A percentile compares a stretch with the other conserved stretches of the same genome.
Evolutionary conservation across 2,113 vertebrate genomes (phyloP).

Genomic region (Callorhinus ursinus): DNA sequence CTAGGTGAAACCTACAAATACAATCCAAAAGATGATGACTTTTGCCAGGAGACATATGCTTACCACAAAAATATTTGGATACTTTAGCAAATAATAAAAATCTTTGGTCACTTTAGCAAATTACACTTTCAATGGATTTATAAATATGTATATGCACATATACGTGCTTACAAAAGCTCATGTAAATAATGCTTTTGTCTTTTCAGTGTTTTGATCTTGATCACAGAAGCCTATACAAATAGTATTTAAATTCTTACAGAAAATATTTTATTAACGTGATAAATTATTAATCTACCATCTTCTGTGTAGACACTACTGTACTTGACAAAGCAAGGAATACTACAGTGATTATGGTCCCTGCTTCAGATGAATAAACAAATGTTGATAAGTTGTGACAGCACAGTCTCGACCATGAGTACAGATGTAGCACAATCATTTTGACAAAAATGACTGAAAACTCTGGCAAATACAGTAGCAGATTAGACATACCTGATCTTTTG

Average conservation of each 20-base stretch:
- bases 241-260: neutral
- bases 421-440: neutral
- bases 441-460: neutral
- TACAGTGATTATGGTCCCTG: too few relatives aligned
- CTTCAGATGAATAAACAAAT: neutral
- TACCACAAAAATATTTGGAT: neutral
- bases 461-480: neutral
- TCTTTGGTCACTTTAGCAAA: neutral
- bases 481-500: neutral
- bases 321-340: neutral
- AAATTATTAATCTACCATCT: neutral
- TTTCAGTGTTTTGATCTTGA: neutral
- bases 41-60: neutral
- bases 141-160: neutral
- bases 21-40: neutral
- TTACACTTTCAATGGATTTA: neutral
- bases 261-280: neutral
- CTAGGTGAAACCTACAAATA: neutral
- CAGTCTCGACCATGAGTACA: neutral
- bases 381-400: neutral
- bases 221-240: neutral
- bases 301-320: neutral
- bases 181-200: neutral
- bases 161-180: neutral
- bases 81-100: neutral